Evolutionary conservation across 2,888 invertebrate genomes (phyloP).

Genomic region (Byasa hedistus): DNA sequence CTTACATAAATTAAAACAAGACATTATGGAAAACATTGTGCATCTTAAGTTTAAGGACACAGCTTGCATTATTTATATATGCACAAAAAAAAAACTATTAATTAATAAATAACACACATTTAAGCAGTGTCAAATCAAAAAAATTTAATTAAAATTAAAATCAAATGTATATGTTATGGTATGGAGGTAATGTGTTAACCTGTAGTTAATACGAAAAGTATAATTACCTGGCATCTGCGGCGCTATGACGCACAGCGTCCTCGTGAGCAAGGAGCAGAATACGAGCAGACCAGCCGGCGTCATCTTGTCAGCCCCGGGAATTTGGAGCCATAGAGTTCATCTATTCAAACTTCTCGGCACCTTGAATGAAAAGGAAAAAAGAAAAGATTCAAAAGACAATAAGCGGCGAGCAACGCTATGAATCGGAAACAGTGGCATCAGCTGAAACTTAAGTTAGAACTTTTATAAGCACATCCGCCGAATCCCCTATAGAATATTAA

Average conservation of each 20-base stretch:
- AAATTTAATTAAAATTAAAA: too few relatives aligned
- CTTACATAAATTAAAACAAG: too few relatives aligned
- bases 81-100: too few relatives aligned
- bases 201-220: too few relatives aligned
- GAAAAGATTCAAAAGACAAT: slow-evolving; percentile 9
- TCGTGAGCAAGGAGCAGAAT: slow-evolving; percentile 68
- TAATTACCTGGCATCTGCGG: slow-evolving; percentile 67
- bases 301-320: slow-evolving; percentile 64
- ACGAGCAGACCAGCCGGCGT: slow-evolving; percentile 63
- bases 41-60: too few relatives aligned
- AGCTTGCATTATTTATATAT: too few relatives aligned
- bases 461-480: slow-evolving; percentile 16
- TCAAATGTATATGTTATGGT: too few relatives aligned
- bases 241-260: slow-evolving; percentile 69
- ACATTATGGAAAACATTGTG: too few relatives aligned
- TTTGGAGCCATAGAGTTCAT: slow-evolving; percentile 65
- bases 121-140: too few relatives aligned
- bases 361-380: slow-evolving; percentile 43
- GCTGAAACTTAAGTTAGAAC: slow-evolving; percentile 20
- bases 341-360: slow-evolving; percentile 48
- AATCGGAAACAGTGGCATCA: slow-evolving; percentile 17
- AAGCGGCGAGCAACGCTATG: slow-evolving; percentile 3
- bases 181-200: too few relatives aligned
- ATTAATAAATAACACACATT: too few relatives aligned
- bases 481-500: slow-evolving; percentile 17